A percentile compares a stretch with the other conserved stretches of the same genome.
These are phyloP conservation scores for Leptobrachium ailaonicum DNA, from an alignment of 2,113 vertebrate genomes.

Conservation along the genomic window DNA sequence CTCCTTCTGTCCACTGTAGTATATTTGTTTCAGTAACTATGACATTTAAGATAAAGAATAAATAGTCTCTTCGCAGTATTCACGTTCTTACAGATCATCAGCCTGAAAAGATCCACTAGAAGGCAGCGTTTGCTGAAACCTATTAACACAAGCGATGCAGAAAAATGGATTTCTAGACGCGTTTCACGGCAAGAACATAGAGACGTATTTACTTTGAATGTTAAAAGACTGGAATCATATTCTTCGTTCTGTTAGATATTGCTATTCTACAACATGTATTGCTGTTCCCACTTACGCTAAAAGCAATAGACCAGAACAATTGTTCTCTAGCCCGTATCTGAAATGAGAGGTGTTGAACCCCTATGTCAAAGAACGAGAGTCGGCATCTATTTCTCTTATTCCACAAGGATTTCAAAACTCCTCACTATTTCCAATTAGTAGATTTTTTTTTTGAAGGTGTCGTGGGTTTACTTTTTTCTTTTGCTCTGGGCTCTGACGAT, in stretches of 20 bases:
- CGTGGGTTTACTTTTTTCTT: conserved; percentile 12
- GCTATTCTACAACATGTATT: background rate
- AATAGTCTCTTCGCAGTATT: no score
- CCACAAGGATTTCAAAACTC: conserved; percentile 29
- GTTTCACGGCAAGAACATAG: background rate
- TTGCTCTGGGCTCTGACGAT: conserved; percentile 41
- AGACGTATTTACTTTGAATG: conserved; percentile 23
- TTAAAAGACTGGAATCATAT: conserved; percentile 11
- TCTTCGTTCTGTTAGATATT: background rate
- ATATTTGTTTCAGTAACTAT: background rate
- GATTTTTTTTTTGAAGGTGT: conserved; percentile 36
- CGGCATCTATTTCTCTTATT: conserved; percentile 22
- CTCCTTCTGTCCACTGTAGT: no score
- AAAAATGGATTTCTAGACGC: conserved; percentile 17
- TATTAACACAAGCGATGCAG: background rate
- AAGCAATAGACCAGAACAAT: conserved; percentile 34
- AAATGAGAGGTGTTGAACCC: conserved; percentile 25
- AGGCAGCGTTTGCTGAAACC: conserved; percentile 34
- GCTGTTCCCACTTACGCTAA: background rate
- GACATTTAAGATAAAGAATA: no score
- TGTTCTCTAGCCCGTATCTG: conserved; percentile 23
- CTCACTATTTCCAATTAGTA: conserved; percentile 36
- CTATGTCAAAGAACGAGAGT: conserved; percentile 18
- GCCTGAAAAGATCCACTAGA: conserved; percentile 14
- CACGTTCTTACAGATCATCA: background rate